Base-by-base conservation (phyloP, 2,888 invertebrate genomes). In the Erebia palarica region DNA sequence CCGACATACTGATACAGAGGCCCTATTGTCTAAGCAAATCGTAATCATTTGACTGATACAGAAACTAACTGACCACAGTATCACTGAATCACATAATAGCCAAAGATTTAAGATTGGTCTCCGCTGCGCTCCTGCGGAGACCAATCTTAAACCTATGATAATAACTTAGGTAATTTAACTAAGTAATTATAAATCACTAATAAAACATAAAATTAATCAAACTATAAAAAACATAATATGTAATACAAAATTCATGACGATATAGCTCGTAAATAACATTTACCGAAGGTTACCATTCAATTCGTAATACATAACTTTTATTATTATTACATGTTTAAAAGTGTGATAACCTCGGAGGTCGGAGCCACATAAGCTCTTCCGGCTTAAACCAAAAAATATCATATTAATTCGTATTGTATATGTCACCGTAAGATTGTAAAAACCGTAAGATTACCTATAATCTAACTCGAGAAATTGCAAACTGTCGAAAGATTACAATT, bases 341-440 rank as follows among this genome's bases (percentile, higher is more conserved):
- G 47, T 55, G 59, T 42, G 27, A 65, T 71, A 71, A 71, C 71
- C 65, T 71, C 57, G 71, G 27, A 58, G 65, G 61, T 36, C 36
- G 36, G 11, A 16, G 65, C 42, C 16, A 51, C 42, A 71, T 75
- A 78, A 77, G 79, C 77, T 82, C 85, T 88, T 87, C 87, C 88
- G 87, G 86, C 77, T 78, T 66, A 73, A 63, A 74, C 75, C 76
- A 78, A 76, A 79, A 75, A 68, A 64, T 14, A 11, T 16, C 11
- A 44, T 4, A 36, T 36, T 36, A 27, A 27, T 4, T 3, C 27
- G 5, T 16, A 4, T 9, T 9, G 4, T 8, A n/a, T n/a, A n/a
- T n/a, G n/a, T n/a, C n/a, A n/a, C n/a, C n/a, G n/a, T n/a, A n/a
- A n/a, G n/a, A n/a, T n/a, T n/a, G n/a, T n/a, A n/a, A n/a, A n/a